Evolutionary conservation across 1,140 invertebrate genomes (phyloP).

Genomic region (Nymphalis io): DNA sequence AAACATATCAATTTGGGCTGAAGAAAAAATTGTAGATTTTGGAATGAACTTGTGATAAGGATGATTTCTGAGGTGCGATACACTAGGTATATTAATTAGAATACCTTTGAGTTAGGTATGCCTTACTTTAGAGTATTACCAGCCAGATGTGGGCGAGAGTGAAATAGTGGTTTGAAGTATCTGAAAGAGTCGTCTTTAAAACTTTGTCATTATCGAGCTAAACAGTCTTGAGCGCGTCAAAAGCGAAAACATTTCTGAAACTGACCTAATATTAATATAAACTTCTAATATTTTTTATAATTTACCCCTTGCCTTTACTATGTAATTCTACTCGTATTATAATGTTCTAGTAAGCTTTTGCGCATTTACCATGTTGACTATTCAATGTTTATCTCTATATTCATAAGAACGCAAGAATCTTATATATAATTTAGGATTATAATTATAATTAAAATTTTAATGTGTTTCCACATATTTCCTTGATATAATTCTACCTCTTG

Average conservation of each 20-base stretch:
- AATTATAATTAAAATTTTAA: background rate
- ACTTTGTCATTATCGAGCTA: constrained; percentile 31
- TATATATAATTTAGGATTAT: constrained; percentile 28
- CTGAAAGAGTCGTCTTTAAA: constrained; percentile 17
- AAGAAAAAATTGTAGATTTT: constrained; percentile 64
- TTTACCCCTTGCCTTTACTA: constrained; percentile 62
- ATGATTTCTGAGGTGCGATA: constrained; percentile 60
- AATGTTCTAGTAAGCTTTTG: constrained; percentile 65
- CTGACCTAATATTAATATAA: constrained; percentile 44
- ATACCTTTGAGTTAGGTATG: constrained; percentile 62
- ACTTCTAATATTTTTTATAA: constrained; percentile 70
- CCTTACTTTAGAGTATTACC: constrained; percentile 62
- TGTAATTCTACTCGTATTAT: constrained; percentile 29
- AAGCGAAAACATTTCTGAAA: constrained; percentile 37
- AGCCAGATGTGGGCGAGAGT: constrained; percentile 30
- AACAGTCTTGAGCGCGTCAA: constrained; percentile 23
- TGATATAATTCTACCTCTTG: constrained; percentile 52
- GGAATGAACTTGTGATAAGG: constrained; percentile 72
- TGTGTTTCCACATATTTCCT: constrained; percentile 41
- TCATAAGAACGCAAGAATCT: constrained; percentile 49
- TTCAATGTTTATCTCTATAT: constrained; percentile 63
- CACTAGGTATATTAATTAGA: constrained; percentile 57
- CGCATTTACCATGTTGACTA: constrained; percentile 78
- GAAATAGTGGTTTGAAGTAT: constrained; percentile 19
- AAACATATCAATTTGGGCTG: constrained; percentile 79